A percentile compares a stretch with the other conserved stretches of the same genome.
Conservation (phyloP, 2,888 invertebrate species). For the Cantharis lateralis region DNA sequence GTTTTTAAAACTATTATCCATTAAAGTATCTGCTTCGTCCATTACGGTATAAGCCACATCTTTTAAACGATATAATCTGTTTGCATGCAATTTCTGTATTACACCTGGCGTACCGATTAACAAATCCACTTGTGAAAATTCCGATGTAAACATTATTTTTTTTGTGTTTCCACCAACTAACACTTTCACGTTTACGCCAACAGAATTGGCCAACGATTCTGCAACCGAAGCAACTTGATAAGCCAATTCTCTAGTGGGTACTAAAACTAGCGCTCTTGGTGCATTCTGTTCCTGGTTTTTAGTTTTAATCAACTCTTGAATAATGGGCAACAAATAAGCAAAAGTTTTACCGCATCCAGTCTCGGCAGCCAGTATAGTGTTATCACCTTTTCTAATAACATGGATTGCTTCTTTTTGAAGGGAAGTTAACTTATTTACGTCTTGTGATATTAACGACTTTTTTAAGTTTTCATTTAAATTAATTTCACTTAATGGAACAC, state of each 20-base stretch:
- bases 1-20: conserved; percentile 85
- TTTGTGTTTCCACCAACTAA: conserved; percentile 77
- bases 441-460: conserved; percentile 62
- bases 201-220: conserved; percentile 59
- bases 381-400: conserved; percentile 66
- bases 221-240: conserved; percentile 70
- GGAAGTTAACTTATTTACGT: conserved; percentile 63
- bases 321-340: conserved; percentile 82
- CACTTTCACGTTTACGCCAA: conserved; percentile 67
- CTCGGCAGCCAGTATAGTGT: conserved; percentile 84
- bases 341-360: conserved; percentile 95
- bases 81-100: conserved; percentile 75
- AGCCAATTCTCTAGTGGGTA: conserved; percentile 84
- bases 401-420: conserved; percentile 76
- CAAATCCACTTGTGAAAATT: conserved; percentile 72
- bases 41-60: conserved; percentile 78
- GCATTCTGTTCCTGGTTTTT: conserved; percentile 64
- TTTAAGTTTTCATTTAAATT: conserved; percentile 58
- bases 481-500: conserved; percentile 49
- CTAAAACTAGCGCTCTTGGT: conserved; percentile 78
- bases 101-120: conserved; percentile 78
- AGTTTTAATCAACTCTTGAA: conserved; percentile 70
- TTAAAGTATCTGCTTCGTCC: conserved; percentile 91
- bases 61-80: conserved; percentile 70
- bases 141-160: conserved; percentile 69